Evolutionary conservation across 92 coral and sea anemone genomes (phyloP), one percentile per base, ranked within the genome.

Genomic region (Blastomussa wellsi): DNA sequence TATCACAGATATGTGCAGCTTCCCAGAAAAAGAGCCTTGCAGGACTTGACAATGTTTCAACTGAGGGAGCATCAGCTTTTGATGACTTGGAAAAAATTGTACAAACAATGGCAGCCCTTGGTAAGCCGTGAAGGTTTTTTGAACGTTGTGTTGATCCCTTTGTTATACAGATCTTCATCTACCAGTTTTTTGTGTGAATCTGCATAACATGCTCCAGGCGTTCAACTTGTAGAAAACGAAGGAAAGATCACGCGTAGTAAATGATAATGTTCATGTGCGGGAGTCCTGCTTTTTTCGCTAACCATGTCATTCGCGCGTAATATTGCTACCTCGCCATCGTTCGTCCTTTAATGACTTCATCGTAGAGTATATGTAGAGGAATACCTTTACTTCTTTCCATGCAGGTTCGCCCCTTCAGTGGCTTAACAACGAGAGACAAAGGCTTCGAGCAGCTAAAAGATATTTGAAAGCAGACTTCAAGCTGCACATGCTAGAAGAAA

Each of bases 381-480:
- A 47, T 15, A 15, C 29, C 11, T n/a, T 48, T 75, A 32, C 22
- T 51, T n/a, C n/a, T 76, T 31, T 7, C 52, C 66, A 59, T 44
- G 44, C 32, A 88, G 87, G 90, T 7, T 52, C 69, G 22, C 65
- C 90, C 12, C 74, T 51, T 38, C 76, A 81, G 39, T 76, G 83
- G 81, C 71, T 76, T 69, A 77, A 88, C 37, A 81, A 47, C 55
- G 16, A 32, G 24, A 77, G 29, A 51, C 51, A 65, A 72, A 72
- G 91, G 72, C n/a, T 78, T 57, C 88, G 39, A 67, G 29, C 83
- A 33, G 87, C 84, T 29, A 82, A 82, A 37, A 52, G 48, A 26
- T 88, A 88, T 53, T 36, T 88, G 14, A 88, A 76, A 36, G 83
- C 87, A 13, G 90, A 88, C 62, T 71, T 53, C 84, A 88, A 88